A percentile compares a stretch with the other conserved stretches of the same genome.
phyloP scores from a whole-genome alignment of 2,797 vertebrate species.

The Sparus aurata region DNA sequence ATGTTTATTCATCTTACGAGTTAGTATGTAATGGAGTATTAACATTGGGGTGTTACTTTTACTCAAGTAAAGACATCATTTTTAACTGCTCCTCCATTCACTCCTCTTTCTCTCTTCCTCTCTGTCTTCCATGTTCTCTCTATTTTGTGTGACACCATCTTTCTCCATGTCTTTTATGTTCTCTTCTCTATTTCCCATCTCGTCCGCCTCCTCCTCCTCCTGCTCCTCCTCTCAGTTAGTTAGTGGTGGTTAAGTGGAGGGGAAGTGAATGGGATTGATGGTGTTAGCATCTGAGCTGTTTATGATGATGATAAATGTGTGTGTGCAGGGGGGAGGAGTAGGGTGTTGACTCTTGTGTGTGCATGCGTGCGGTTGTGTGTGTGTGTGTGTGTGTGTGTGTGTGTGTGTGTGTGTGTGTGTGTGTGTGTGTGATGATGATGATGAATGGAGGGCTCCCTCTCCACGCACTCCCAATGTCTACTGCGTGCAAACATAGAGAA shows the following conservation, averaged over 20 bases:
- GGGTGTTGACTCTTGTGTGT: constrained; percentile 46
- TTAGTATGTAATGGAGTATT: background rate
- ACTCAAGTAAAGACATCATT: background rate
- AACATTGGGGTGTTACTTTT: background rate
- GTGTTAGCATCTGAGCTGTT: constrained; percentile 87
- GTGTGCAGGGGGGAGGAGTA: constrained; percentile 56
- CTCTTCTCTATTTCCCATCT: constrained; percentile 5
- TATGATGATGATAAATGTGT: constrained; percentile 86
- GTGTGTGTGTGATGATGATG: constrained; percentile 77
- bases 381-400: constrained; percentile 46
- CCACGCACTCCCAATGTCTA: constrained; percentile 92
- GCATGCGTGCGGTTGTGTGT: constrained; percentile 51
- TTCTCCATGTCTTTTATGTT: constrained; percentile 19
- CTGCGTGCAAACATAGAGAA: constrained; percentile 92
- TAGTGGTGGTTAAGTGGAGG: constrained; percentile 81
- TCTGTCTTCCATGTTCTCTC: constrained; percentile 6
- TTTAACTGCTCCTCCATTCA: background rate
- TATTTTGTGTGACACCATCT: constrained; percentile 17
- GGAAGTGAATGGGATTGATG: constrained; percentile 96
- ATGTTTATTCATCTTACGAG: too few species aligned
- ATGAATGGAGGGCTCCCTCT: constrained; percentile 87
- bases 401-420: constrained; percentile 48
- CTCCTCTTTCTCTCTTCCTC: background rate
- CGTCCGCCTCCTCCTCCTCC: constrained; percentile 16
- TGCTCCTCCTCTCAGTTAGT: constrained; percentile 62